Conservation (phyloP, 2,888 invertebrate genomes). For the Enchytraeus crypticus region DNA sequence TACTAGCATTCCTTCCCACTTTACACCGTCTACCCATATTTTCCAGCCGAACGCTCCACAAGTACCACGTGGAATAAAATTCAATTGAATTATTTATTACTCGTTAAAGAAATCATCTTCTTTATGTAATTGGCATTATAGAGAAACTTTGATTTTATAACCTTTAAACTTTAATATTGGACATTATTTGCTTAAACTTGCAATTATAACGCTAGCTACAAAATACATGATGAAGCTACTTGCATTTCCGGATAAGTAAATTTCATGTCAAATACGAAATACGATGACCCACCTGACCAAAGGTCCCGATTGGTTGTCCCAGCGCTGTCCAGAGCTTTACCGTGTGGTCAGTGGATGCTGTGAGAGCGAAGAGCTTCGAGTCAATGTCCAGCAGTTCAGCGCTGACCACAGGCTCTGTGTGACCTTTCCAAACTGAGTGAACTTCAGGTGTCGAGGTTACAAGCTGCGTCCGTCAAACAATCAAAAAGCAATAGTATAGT, state of each 20-base stretch:
- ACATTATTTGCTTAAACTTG: too few relatives aligned
- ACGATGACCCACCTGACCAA: slow-evolving; percentile 39
- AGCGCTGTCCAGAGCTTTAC: slow-evolving; percentile 42
- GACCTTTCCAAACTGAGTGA: slow-evolving; percentile 36
- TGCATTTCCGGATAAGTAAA: not conserved
- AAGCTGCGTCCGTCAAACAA: not conserved
- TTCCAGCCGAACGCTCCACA: too few relatives aligned
- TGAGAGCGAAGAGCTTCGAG: slow-evolving; percentile 35
- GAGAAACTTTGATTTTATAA: not conserved
- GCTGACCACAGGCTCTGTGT: slow-evolving; percentile 44
- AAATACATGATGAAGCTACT: not conserved
- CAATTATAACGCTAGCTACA: too few relatives aligned
- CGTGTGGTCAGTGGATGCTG: slow-evolving; percentile 44
- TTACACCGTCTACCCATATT: too few relatives aligned
- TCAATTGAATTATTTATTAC: too few relatives aligned
- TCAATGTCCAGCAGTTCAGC: slow-evolving; percentile 41
- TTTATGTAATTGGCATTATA: not conserved
- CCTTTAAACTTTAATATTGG: too few relatives aligned
- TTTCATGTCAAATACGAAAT: not conserved
- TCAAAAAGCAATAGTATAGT: not conserved
- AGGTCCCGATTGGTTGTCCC: slow-evolving; percentile 43
- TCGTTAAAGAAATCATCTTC: not conserved
- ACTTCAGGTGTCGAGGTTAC: slow-evolving; percentile 28
- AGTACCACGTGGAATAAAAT: too few relatives aligned
- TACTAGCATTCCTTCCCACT: too few relatives aligned